phyloP scores from a whole-genome alignment of 1,140 invertebrate genomes.

The Drosophila nannoptera region DNA sequence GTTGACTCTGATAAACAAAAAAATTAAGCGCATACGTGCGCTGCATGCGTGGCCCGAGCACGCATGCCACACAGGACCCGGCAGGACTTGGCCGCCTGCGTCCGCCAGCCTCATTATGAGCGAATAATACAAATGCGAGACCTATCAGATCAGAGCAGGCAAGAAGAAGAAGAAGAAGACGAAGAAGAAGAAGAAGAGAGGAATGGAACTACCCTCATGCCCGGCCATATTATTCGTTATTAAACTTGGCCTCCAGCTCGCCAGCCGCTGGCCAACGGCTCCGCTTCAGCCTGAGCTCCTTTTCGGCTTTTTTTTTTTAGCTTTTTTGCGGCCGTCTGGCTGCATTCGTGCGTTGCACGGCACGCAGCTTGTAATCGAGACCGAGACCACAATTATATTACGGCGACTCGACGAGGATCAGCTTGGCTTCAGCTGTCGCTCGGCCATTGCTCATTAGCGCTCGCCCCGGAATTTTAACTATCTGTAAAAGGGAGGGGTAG shows the following conservation, averaged over 20 bases:
- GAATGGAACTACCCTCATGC: slow-evolving; percentile 56
- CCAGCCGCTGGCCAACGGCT: background rate
- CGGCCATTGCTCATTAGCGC: slow-evolving; percentile 55
- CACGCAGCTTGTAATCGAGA: slow-evolving; percentile 70
- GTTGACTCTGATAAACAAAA: slow-evolving; percentile 60
- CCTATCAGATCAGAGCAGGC: slow-evolving; percentile 14
- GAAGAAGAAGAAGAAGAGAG: too few species aligned
- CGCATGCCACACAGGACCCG: slow-evolving; percentile 27
- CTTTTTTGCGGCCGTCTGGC: too few species aligned
- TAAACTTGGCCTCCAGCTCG: slow-evolving; percentile 50
- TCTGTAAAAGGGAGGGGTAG: background rate
- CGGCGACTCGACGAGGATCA: slow-evolving; percentile 13
- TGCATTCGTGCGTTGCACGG: slow-evolving; percentile 51
- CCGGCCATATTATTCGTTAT: slow-evolving; percentile 57
- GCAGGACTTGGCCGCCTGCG: slow-evolving; percentile 5
- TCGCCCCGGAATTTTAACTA: slow-evolving; percentile 6
- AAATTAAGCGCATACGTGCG: slow-evolving; percentile 74
- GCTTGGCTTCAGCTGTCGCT: slow-evolving; percentile 39
- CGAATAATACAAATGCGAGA: slow-evolving; percentile 30
- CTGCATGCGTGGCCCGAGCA: slow-evolving; percentile 40
- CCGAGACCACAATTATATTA: slow-evolving; percentile 58
- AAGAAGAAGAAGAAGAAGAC: too few species aligned
- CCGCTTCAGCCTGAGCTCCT: too few species aligned
- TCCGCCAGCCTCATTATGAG: slow-evolving; percentile 30
- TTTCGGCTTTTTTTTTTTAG: too few species aligned